Conservation (phyloP, 2,888 invertebrate genomes). For the Aethes cnicana region DNA sequence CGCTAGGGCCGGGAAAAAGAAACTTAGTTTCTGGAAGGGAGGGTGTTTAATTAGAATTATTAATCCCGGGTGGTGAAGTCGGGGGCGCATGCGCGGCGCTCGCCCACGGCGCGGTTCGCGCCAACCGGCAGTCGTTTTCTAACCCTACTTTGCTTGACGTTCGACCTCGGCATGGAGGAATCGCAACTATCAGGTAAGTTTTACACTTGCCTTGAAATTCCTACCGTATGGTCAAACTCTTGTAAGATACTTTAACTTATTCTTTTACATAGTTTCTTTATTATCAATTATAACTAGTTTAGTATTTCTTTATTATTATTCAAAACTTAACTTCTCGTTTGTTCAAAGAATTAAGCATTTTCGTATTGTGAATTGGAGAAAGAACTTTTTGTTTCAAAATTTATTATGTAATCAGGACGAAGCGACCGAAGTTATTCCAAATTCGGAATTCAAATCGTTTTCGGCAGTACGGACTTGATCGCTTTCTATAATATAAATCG, state of each 20-base stretch:
- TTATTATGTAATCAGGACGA: conserved; percentile 13
- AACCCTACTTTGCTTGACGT: conserved; percentile 54
- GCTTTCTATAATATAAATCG: too few species aligned
- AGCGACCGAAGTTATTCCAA: background rate
- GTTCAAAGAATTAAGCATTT: too few species aligned
- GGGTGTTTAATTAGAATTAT: conserved; percentile 29
- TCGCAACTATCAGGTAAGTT: conserved; percentile 65
- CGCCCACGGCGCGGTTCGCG: conserved; percentile 74
- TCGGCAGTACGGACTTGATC: background rate
- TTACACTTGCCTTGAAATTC: conserved; percentile 5
- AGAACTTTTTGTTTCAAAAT: conserved; percentile 16
- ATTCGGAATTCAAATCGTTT: conserved; percentile 8
- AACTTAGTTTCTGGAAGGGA: conserved; percentile 18
- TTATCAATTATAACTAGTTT: background rate
- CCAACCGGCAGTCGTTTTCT: conserved; percentile 65
- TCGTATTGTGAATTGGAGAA: too few species aligned
- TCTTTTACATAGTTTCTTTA: too few species aligned
- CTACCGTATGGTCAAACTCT: too few species aligned
- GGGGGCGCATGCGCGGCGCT: conserved; percentile 66
- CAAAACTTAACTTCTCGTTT: background rate
- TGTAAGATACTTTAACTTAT: too few species aligned
- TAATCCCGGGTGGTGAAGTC: conserved; percentile 59
- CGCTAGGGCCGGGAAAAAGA: conserved; percentile 11
- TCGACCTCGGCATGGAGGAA: conserved; percentile 57
- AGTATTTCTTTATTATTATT: too few species aligned